Base-by-base conservation (phyloP, 2,797 vertebrate species). In the Serranus cabrilla region DNA sequence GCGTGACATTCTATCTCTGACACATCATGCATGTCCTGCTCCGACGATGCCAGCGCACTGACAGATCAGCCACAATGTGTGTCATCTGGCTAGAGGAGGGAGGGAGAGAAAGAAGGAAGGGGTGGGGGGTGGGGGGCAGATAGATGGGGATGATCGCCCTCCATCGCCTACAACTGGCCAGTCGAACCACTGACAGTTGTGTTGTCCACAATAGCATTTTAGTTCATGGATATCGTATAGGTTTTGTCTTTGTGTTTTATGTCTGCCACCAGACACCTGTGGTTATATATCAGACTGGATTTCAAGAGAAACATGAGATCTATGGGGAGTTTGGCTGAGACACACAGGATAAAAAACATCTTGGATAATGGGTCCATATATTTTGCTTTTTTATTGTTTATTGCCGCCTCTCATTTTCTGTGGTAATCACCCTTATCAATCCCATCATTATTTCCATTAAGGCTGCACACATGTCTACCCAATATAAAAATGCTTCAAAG, bases 1-100 rank as follows among this genome's bases (percentile, higher is more conserved):
- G 92, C 89, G 84, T 95, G 92, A 95, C 93, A 94, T 93, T 93
- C 92, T 93, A 92, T 95, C 93, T 91, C 87, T 91, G 93, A 94
- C 93, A 93, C 90, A 92, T 94, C 91, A 91, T 94, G 92, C 91
- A 90, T 92, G 93, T 93, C 92, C 88, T 90, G 89, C 90, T 91
- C 90, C 91, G 72, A 91, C 89, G 91, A 93, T 94, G 91, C 92
- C 92, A 87, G 91, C 79, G 39, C 87, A 76, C 84, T 94, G 94
- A 94, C 91, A 91, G 91, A 94, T 95, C 90, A 88, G 87, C 92
- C 84, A 82, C 82, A 91, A 89, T 76, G 86, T 92, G 89, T 93
- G 93, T 95, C 93, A 94, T 93, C 89, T 92, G 89, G 88, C 86
- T 74, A 69, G 78, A 81, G 76, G 83, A 76, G 51, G 76, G 81